Evolutionary conservation across 2,888 invertebrate genomes (phyloP).

Genomic region (Chrysotoxum bicinctum): DNA sequence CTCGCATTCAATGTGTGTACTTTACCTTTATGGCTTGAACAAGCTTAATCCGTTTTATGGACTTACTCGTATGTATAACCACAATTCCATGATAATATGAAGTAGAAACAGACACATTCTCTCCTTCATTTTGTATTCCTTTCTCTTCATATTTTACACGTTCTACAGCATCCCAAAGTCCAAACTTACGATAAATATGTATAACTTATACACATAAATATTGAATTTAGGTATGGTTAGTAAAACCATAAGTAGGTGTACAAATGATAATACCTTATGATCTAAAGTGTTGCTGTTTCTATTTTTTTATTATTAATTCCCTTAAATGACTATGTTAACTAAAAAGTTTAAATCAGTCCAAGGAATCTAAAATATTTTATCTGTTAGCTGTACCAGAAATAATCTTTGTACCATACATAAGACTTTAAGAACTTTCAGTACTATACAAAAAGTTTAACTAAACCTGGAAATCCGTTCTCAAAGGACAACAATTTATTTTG

Average conservation of each 20-base stretch:
- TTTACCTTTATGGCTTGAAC: background rate
- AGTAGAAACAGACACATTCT: background rate
- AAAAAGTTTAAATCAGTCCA: background rate
- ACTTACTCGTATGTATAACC: too few relatives aligned
- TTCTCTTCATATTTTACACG: background rate
- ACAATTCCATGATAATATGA: background rate
- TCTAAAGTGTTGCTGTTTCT: background rate
- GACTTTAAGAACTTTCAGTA: slow-evolving; percentile 10
- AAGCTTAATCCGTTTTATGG: background rate
- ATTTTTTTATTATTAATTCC: background rate
- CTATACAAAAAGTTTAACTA: background rate
- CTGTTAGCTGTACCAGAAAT: background rate
- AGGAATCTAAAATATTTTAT: background rate
- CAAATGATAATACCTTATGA: background rate
- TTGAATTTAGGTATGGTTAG: background rate
- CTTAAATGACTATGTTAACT: background rate
- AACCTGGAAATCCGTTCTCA: slow-evolving; percentile 25
- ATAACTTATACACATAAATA: background rate
- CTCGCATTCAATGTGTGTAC: background rate
- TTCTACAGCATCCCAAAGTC: slow-evolving; percentile 4
- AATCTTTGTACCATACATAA: background rate
- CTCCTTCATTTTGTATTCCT: background rate
- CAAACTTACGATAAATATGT: background rate
- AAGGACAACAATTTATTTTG: slow-evolving; percentile 36
- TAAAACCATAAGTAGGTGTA: background rate